Base-by-base conservation (phyloP, 2,797 vertebrate species). In the Hemibagrus guttatus region DNA sequence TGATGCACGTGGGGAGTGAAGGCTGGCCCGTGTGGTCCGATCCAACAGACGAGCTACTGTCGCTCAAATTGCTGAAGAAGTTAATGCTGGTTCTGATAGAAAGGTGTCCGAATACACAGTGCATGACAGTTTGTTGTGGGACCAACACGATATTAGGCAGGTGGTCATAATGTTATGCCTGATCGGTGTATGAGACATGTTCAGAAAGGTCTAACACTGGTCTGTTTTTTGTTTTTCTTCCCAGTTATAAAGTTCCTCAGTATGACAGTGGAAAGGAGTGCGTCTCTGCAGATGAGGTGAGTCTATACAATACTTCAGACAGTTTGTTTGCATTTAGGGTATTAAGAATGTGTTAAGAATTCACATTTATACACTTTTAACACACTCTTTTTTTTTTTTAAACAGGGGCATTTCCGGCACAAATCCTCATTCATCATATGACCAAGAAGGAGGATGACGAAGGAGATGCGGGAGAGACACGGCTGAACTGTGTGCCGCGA, bases 401-500 rank as follows among this genome's bases (percentile, higher is more conserved):
- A 91, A 92, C 94, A 99, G 98, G 98, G 98, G 0, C 97, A 99
- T 93, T 99, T 99, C 93, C 96, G 98, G 90, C 98, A 99, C 95
- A 99, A 99, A 93, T 99, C 98, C 11, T 99, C 98, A 0, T 99
- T 99, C 71, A 94, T 99, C 91, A 99, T 99, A 91, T 99, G 96
- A 97, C 91, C 86, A 2, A 5, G 87, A 86, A 42, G 16, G 9
- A 13, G 16, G 21, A 13, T 1, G 19, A 66, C 17, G 78, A 61
- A 79, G 87, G 91, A 92, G 89, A 49, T 12, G 2, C 23, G 5
- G 54, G 28, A 58, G 75, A 31, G 54, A 59, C 54, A 88, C 21
- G 87, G 90, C 79, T 87, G 39, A 84, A 90, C 28, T 85, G 86
- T 91, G 74, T 87, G 81, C 66, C 87, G 91, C 91, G 63, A 92